Conservation (phyloP, 2,888 invertebrate genomes). For the Colletes collaris region DNA sequence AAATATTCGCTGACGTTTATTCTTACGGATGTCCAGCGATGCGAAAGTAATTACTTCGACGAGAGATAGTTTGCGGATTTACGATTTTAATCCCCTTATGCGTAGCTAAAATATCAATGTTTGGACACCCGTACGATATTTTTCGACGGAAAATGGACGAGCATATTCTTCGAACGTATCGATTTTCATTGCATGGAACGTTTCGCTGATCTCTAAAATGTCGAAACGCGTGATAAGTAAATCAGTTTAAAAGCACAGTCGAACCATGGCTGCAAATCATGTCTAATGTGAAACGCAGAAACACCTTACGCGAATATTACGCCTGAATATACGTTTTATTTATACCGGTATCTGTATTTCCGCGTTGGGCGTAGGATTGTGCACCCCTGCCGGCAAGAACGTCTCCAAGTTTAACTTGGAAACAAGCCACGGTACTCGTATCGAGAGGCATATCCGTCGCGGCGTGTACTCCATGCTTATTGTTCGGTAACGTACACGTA, state of each 20-base stretch:
- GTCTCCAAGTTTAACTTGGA: slow-evolving; percentile 69
- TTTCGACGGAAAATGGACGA: no score
- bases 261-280: neutral
- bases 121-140: no score
- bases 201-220: no score
- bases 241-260: neutral
- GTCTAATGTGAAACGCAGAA: neutral
- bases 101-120: no score
- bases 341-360: slow-evolving; percentile 41
- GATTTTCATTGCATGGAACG: no score
- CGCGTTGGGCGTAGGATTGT: slow-evolving; percentile 35
- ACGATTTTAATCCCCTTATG: no score
- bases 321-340: slow-evolving; percentile 62
- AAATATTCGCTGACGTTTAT: no score
- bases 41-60: no score
- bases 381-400: slow-evolving; percentile 41
- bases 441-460: slow-evolving; percentile 46
- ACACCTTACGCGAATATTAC: neutral
- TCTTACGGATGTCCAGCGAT: no score
- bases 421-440: slow-evolving; percentile 60
- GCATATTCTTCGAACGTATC: no score
- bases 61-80: no score
- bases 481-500: slow-evolving; percentile 46
- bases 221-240: no score
- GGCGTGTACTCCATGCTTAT: slow-evolving; percentile 44